phyloP scores from a whole-genome alignment of 2,797 vertebrate genomes.

The Pyrocephalus nanus region DNA sequence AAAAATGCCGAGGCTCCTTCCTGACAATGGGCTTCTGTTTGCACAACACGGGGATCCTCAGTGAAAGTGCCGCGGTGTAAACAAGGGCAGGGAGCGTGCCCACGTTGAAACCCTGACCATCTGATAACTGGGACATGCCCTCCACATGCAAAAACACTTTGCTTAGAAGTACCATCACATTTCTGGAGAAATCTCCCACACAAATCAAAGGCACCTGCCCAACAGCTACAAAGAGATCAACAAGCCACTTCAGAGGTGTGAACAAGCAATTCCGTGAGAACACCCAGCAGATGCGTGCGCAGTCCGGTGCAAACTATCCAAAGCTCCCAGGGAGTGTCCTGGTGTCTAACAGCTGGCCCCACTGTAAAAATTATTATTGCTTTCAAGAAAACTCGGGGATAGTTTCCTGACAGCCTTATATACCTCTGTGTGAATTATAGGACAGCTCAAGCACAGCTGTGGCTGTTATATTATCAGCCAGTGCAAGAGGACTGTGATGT shows the following conservation, averaged over 20 bases:
- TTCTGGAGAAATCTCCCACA: not conserved
- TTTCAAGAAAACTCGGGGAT: not conserved
- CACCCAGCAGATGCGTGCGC: fast-evolving
- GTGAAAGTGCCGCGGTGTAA: not conserved
- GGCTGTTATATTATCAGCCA: not conserved
- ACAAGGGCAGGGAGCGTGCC: not conserved
- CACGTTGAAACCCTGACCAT: not conserved
- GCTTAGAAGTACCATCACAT: not conserved
- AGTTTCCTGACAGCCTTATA: not conserved
- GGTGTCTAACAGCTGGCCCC: not conserved
- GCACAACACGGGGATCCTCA: not conserved
- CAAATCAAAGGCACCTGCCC: not conserved
- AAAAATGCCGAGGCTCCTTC: not conserved
- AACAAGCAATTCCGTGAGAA: not conserved
- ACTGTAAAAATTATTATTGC: not conserved
- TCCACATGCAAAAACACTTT: not conserved
- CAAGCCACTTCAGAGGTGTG: conserved; percentile 26
- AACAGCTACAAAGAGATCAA: not conserved
- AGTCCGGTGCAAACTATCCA: not conserved
- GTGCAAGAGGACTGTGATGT: not conserved
- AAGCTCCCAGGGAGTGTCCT: not conserved
- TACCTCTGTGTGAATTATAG: fast-evolving
- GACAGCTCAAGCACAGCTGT: not conserved
- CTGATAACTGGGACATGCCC: not conserved
- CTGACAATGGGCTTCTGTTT: not conserved